Percentiles rank a stretch among this genome's conserved stretches.
Evolutionary conservation across 1,140 invertebrate species (phyloP).

Genomic region (Drosophila biarmipes): DNA sequence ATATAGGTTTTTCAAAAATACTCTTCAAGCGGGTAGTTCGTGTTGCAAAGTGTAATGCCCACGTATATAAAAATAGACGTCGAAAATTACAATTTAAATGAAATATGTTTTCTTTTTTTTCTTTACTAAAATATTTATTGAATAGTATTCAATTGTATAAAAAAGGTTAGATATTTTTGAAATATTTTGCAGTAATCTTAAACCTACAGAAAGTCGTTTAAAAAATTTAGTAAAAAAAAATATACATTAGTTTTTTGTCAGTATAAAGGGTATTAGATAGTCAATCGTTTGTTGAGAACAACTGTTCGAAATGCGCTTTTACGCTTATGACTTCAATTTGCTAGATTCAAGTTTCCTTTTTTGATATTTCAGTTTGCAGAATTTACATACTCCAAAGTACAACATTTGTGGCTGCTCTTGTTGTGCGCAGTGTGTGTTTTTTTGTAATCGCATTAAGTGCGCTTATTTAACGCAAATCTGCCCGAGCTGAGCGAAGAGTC

Average conservation of each 20-base stretch:
- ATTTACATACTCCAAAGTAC: slow-evolving; percentile 1
- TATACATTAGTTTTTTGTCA: too few species aligned
- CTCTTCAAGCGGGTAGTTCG: background rate
- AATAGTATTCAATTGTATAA: too few species aligned
- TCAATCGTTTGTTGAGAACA: slow-evolving; percentile 29
- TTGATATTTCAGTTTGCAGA: slow-evolving; percentile 63
- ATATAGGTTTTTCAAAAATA: slow-evolving; percentile 5
- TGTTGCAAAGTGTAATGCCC: too few species aligned
- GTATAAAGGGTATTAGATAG: slow-evolving; percentile 1
- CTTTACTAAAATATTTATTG: too few species aligned
- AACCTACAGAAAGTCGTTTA: too few species aligned
- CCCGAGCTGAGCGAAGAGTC: slow-evolving; percentile 40
- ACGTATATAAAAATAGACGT: background rate
- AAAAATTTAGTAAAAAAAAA: too few species aligned
- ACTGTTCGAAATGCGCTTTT: slow-evolving; percentile 83
- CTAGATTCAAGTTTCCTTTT: slow-evolving; percentile 37
- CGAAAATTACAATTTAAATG: too few species aligned
- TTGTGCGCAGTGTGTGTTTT: slow-evolving; percentile 50
- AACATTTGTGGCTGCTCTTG: slow-evolving; percentile 20
- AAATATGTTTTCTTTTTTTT: too few species aligned
- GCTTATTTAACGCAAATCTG: slow-evolving; percentile 83
- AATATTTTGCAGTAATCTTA: too few species aligned
- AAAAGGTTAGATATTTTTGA: too few species aligned
- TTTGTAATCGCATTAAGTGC: slow-evolving; percentile 83
- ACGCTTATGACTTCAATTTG: slow-evolving; percentile 79